Conservation (phyloP, 2,888 invertebrate genomes). For the Andrena praecox region DNA sequence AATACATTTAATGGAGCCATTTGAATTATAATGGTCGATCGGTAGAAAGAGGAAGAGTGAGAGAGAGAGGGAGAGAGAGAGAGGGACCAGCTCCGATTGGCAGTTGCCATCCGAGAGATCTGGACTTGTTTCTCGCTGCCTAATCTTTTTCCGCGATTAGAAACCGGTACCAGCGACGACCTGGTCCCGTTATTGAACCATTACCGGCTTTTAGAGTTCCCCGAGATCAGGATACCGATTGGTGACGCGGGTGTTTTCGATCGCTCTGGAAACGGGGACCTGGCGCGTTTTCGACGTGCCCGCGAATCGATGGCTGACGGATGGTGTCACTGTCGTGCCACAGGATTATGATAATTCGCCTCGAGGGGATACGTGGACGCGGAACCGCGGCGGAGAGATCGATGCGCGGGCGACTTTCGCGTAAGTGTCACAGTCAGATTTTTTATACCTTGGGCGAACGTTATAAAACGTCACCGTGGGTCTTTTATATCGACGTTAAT, state of each 20-base stretch:
- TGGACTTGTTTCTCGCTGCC: slow-evolving; percentile 52
- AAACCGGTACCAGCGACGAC: slow-evolving; percentile 59
- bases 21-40: slow-evolving; percentile 74
- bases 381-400: not conserved
- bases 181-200: slow-evolving; percentile 56
- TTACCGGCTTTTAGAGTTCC: slow-evolving; percentile 45
- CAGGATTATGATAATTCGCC: slow-evolving; percentile 40
- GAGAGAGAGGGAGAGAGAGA: not conserved
- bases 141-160: slow-evolving; percentile 67
- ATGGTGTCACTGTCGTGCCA: not conserved
- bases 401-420: slow-evolving; percentile 4
- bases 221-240: slow-evolving; percentile 26
- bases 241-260: slow-evolving; percentile 21
- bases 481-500: slow-evolving; percentile 74
- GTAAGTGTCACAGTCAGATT: not conserved
- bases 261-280: not conserved
- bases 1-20: slow-evolving; percentile 72
- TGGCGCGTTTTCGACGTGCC: not conserved
- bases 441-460: slow-evolving; percentile 11
- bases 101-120: slow-evolving; percentile 56
- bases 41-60: slow-evolving; percentile 1
- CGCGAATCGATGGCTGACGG: slow-evolving; percentile 6
- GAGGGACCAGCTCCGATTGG: slow-evolving; percentile 49
- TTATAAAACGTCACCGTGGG: slow-evolving; percentile 29
- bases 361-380: not conserved